phyloP scores from a whole-genome alignment of 2,113 vertebrate species.

The Sphaerodactylus townsendi region DNA sequence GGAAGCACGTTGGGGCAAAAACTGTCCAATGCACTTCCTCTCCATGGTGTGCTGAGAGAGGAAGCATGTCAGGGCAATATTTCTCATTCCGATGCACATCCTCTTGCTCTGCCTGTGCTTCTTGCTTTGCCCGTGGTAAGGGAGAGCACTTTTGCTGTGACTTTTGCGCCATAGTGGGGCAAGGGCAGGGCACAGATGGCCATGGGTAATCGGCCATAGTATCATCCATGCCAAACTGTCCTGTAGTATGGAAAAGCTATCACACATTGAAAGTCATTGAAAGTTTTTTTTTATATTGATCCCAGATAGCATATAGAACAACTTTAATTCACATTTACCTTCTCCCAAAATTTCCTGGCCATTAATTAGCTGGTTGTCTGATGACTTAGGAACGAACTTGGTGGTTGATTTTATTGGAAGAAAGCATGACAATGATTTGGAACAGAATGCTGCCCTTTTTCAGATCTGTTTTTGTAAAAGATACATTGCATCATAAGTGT shows the following conservation, averaged over 20 bases:
- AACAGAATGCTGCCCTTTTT: background rate
- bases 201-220: background rate
- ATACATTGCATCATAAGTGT: background rate
- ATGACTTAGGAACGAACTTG: background rate
- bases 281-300: background rate
- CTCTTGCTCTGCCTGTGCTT: too few species aligned
- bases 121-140: too few species aligned
- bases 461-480: background rate
- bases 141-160: too few species aligned
- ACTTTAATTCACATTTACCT: background rate
- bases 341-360: background rate
- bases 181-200: too few species aligned
- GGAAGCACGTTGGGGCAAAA: too few species aligned
- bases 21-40: too few species aligned
- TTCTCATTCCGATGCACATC: too few species aligned
- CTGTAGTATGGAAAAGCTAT: background rate
- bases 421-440: background rate
- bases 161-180: too few species aligned
- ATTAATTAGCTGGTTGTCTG: constrained; percentile 3
- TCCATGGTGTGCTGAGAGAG: too few species aligned
- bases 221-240: background rate
- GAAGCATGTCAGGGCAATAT: too few species aligned
- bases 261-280: background rate
- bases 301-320: too few species aligned
- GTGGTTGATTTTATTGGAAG: constrained; percentile 9